Evolutionary conservation across 2,888 invertebrate genomes (phyloP).

Genomic region (Mylabris sibirica): DNA sequence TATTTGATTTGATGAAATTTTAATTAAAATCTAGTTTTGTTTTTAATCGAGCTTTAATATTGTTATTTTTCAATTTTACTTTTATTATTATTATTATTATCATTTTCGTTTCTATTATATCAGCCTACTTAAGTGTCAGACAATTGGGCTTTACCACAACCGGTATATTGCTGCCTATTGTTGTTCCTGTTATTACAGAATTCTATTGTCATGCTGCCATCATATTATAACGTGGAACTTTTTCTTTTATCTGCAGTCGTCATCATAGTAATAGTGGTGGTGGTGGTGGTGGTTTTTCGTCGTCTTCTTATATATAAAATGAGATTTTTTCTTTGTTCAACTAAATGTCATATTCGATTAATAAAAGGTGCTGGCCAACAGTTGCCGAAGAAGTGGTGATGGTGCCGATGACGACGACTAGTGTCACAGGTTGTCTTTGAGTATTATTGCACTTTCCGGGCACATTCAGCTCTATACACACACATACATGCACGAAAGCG

Average conservation of each 20-base stretch:
- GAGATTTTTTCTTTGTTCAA: conserved; percentile 58
- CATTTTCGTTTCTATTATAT: conserved; percentile 44
- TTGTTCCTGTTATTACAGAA: conserved; percentile 55
- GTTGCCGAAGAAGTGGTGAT: conserved; percentile 33
- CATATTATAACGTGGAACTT: conserved; percentile 56
- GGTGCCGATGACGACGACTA: conserved; percentile 17
- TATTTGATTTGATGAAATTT: not conserved
- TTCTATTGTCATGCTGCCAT: conserved; percentile 53
- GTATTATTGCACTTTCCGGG: conserved; percentile 46
- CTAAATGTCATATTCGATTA: conserved; percentile 53
- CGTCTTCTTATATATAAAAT: conserved; percentile 52
- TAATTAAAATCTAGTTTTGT: conserved; percentile 11
- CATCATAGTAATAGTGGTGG: conserved; percentile 43
- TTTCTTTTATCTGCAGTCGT: conserved; percentile 58
- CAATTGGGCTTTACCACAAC: conserved; percentile 51
- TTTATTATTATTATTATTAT: conserved; percentile 46
- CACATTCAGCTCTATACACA: conserved; percentile 9
- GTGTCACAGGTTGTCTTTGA: conserved; percentile 51
- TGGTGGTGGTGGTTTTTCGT: conserved; percentile 9
- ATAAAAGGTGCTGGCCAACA: conserved; percentile 53
- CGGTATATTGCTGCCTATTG: conserved; percentile 58
- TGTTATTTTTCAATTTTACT: conserved; percentile 26
- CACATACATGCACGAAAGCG: not conserved
- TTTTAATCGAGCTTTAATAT: conserved; percentile 5
- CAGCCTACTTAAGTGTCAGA: conserved; percentile 54